phyloP scores from a whole-genome alignment of 2,888 invertebrate species.

The Crioceris asparagi region DNA sequence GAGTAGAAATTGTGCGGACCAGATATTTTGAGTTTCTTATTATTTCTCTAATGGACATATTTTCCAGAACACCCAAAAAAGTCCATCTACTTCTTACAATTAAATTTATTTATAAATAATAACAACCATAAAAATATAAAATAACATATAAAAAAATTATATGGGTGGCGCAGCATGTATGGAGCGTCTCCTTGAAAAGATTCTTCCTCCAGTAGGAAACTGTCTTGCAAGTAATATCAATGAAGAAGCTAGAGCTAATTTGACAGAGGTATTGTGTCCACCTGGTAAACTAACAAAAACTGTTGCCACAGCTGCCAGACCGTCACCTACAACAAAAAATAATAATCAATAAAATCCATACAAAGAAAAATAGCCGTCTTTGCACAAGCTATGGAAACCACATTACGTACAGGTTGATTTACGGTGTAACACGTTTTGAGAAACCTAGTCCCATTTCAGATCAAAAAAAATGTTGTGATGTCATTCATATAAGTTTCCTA shows the following conservation, averaged over 20 bases:
- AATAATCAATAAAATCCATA: constrained; percentile 3
- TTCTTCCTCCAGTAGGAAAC: constrained; percentile 44
- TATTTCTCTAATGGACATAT: too few species aligned
- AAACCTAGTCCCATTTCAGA: too few species aligned
- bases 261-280: constrained; percentile 65
- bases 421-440: too few species aligned
- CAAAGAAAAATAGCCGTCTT: too few species aligned
- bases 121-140: constrained; percentile 16
- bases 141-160: constrained; percentile 22
- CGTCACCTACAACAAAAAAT: constrained; percentile 48
- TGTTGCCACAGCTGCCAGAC: constrained; percentile 82
- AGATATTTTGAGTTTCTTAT: too few species aligned
- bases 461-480: too few species aligned
- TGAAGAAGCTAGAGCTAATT: constrained; percentile 71
- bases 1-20: too few species aligned
- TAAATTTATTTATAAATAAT: constrained; percentile 18
- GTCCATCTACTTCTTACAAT: too few species aligned
- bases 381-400: too few species aligned
- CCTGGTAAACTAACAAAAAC: constrained; percentile 86
- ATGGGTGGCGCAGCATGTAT: constrained; percentile 42
- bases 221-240: constrained; percentile 60
- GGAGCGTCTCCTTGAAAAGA: constrained; percentile 48
- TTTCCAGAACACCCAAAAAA: too few species aligned
- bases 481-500: too few species aligned
- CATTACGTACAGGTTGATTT: too few species aligned